A percentile compares a stretch with the other conserved stretches of the same genome.
Evolutionary conservation across 2,797 vertebrate species (phyloP).

Genomic region (Calcarius lapponicus): DNA sequence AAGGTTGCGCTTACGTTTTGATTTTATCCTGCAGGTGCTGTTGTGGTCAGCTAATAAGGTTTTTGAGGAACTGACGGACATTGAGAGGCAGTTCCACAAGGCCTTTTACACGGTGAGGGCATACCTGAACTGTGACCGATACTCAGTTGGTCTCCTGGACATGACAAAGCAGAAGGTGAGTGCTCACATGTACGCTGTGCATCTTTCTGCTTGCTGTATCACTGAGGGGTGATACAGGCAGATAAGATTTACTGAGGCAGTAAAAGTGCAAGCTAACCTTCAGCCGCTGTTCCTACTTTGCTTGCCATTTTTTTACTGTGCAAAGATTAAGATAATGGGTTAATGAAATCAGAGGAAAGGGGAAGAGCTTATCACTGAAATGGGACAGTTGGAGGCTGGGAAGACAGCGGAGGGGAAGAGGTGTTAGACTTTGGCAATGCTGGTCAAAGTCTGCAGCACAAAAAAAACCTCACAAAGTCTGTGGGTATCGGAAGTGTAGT

Average conservation of each 20-base stretch:
- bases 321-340: not conserved
- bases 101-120: slow-evolving; percentile 96
- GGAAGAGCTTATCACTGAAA: not conserved
- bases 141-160: slow-evolving; percentile 94
- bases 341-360: not conserved
- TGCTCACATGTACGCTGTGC: not conserved
- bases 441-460: not conserved
- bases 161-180: slow-evolving; percentile 96
- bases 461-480: not conserved
- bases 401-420: not conserved
- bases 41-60: slow-evolving; percentile 98
- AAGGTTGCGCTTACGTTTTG: not conserved
- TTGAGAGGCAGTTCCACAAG: slow-evolving; percentile 98
- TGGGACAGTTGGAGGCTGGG: not conserved
- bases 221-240: not conserved
- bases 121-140: slow-evolving; percentile 96
- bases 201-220: not conserved
- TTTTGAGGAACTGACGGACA: slow-evolving; percentile 96
- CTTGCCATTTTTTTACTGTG: not conserved
- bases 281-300: not conserved
- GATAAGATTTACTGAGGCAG: not conserved
- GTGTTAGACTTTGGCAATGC: not conserved
- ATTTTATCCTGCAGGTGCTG: slow-evolving; percentile 81
- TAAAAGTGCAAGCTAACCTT: not conserved
- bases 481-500: not conserved